phyloP scores from a whole-genome alignment of 2,797 vertebrate species.

The Falco naumanni region DNA sequence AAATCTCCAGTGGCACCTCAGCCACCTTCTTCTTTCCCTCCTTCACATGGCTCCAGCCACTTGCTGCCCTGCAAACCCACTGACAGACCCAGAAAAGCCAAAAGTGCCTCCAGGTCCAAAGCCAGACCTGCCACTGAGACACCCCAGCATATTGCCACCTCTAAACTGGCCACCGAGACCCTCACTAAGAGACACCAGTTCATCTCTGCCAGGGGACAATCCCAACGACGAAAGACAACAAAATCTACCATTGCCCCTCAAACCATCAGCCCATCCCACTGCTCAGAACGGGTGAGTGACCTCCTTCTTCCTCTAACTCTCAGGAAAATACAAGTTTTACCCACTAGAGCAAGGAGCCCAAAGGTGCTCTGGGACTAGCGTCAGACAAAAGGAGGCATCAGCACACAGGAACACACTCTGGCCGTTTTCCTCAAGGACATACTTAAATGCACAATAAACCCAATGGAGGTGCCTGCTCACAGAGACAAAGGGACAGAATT shows the following conservation, averaged over 20 bases:
- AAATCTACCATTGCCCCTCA: fast-evolving
- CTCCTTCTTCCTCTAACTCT: neutral
- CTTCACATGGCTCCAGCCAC: neutral
- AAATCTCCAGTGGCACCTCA: neutral
- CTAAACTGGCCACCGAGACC: neutral
- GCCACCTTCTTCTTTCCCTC: neutral
- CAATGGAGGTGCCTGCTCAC: neutral
- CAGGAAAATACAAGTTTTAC: neutral
- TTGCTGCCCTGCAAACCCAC: neutral
- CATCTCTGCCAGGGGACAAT: fast-evolving
- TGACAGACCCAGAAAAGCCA: neutral
- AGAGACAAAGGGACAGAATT: fast-evolving
- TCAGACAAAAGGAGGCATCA: neutral
- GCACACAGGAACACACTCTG: neutral
- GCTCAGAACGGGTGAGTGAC: fast-evolving
- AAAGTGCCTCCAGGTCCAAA: neutral
- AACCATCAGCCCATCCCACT: fast-evolving
- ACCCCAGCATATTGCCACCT: neutral
- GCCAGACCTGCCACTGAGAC: neutral
- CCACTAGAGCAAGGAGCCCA: neutral
- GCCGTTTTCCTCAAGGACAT: neutral
- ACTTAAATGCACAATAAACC: neutral
- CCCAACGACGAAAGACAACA: neutral
- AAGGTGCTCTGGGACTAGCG: neutral
- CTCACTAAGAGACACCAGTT: neutral